Evolutionary conservation across 2,888 invertebrate genomes (phyloP), one percentile per base, ranked within the genome.

Genomic region (Cosmopolites sordidus): DNA sequence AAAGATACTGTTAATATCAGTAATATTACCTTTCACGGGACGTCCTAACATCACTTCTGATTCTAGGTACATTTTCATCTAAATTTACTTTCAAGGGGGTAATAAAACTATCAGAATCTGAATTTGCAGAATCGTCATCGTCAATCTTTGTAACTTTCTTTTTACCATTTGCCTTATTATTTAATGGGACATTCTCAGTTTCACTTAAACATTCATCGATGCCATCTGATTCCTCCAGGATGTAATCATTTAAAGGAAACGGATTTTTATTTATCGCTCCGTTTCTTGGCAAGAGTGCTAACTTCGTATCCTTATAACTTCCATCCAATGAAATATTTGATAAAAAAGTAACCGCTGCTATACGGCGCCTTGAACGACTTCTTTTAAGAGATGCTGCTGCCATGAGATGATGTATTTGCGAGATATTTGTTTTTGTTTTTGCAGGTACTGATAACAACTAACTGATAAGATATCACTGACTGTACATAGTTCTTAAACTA

Each of bases 301-400:
- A 73, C 73, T 79, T 83, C 56, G 84, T 83, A 72, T 88, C 87
- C 70, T 82, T 83, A 74, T 89, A 86, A 64, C 87, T 87, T 62
- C 95, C 95, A 79, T 95, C 94, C 59, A 96, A 79, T 59, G 95
- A 93, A 72, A 97, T 96, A 77, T 95, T 96, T 48, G 93, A 88
- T 65, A 97, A 80, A 79, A 96, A 97, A 69, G 92, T 89, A 69
- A 94, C 83, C 64, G 96, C 96, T 70, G 94, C 92, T 66, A 93
- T 82, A 74, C 92, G 83, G 76, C 92, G 83, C 70, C 90, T 83
- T 68, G 89, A 88, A 76, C 85, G 83, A 68, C 76, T 77, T 65
- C 77, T 75, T 69, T 77, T 79, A 61, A 77, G 65, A 64, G 77
- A 75, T 67, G 74, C 75, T 75, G 74, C 76, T 75, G 79, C 79